Conservation (phyloP, 2,797 vertebrate genomes). For the Crax fasciolata region DNA sequence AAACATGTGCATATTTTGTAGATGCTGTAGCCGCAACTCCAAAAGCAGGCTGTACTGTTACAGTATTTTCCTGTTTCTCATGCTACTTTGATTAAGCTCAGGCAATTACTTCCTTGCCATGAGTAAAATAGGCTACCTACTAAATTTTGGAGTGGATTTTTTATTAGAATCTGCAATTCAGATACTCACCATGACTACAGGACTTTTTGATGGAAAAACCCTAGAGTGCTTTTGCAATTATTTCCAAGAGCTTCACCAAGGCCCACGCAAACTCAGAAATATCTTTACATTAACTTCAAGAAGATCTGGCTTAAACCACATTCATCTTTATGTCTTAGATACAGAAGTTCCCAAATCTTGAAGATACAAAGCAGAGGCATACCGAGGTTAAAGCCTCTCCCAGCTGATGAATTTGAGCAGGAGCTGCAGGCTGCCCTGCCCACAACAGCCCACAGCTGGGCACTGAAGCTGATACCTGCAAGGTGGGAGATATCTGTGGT, state of each 20-base stretch:
- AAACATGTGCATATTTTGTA: rapidly evolving
- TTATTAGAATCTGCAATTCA: background rate
- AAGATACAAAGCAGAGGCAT: background rate
- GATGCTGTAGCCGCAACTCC: background rate
- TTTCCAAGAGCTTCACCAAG: background rate
- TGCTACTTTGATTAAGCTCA: background rate
- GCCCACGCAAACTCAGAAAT: background rate
- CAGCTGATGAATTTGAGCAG: background rate
- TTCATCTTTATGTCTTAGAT: background rate
- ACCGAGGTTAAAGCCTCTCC: background rate
- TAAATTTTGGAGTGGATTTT: background rate
- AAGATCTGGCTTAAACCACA: background rate
- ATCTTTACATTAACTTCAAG: background rate
- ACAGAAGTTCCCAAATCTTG: background rate
- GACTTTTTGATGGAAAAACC: background rate
- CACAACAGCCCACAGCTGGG: background rate
- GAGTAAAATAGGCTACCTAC: background rate
- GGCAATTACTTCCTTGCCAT: background rate
- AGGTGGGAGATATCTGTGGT: background rate
- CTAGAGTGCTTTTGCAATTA: background rate
- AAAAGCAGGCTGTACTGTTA: background rate
- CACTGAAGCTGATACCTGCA: rapidly evolving
- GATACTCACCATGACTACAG: background rate
- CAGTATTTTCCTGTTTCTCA: background rate
- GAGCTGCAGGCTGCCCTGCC: background rate